A percentile compares a stretch with the other conserved stretches of the same genome.
Conservation (phyloP, 2,797 vertebrate species). For the Microctenopoma steveboyesi region DNA sequence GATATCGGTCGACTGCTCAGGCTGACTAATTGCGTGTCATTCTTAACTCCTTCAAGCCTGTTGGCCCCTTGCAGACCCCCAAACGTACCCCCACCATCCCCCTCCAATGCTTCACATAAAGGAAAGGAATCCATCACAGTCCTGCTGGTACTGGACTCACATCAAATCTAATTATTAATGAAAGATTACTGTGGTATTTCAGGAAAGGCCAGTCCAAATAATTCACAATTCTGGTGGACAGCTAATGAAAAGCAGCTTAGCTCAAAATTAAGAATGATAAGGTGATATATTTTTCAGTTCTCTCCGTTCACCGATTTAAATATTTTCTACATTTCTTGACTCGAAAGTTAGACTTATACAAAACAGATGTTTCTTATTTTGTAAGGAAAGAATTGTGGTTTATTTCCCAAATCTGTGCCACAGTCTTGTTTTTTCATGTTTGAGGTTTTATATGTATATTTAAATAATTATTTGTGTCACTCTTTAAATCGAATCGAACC, state of each 20-base stretch:
- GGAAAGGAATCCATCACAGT: conserved; percentile 75
- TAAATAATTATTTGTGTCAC: not conserved
- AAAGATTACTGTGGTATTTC: conserved; percentile 61
- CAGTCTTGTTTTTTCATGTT: not conserved
- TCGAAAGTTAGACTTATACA: not conserved
- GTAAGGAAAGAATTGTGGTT: not conserved
- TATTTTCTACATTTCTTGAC: not conserved
- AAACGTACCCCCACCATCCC: conserved; percentile 57
- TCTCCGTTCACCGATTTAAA: not conserved
- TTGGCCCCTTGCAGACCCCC: conserved; percentile 70
- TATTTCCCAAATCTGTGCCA: not conserved
- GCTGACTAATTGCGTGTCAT: conserved; percentile 87
- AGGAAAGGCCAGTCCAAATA: conserved; percentile 33
- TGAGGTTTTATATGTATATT: not conserved
- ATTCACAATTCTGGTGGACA: conserved; percentile 22
- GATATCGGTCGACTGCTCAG: conserved; percentile 81
- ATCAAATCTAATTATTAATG: conserved; percentile 57
- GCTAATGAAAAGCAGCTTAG: conserved; percentile 25
- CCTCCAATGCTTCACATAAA: conserved; percentile 53
- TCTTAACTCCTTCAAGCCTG: conserved; percentile 85
- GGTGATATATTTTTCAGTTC: not conserved
- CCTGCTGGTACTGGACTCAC: conserved; percentile 58
- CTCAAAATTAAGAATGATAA: conserved; percentile 20
- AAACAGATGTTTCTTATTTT: not conserved
- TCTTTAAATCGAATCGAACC: not conserved